phyloP scores from a whole-genome alignment of 2,888 invertebrate genomes.

The Coleophora deauratella region DNA sequence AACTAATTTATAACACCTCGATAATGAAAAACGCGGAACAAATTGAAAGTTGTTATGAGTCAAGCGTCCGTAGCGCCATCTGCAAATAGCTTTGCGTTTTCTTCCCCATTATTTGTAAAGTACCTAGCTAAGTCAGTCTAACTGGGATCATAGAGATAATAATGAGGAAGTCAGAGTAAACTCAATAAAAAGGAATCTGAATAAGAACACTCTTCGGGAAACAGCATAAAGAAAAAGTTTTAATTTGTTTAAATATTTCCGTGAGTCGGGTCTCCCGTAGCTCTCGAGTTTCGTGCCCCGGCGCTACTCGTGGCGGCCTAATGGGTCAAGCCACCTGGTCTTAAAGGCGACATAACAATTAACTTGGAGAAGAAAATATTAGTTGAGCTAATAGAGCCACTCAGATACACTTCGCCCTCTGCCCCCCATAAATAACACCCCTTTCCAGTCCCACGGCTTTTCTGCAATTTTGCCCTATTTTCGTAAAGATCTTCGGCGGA shows the following conservation, averaged over 20 bases:
- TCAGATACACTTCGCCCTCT: slow-evolving; percentile 60
- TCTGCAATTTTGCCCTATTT: slow-evolving; percentile 63
- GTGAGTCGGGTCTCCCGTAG: slow-evolving; percentile 40
- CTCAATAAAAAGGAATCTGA: slow-evolving; percentile 51
- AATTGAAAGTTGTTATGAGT: too few relatives aligned
- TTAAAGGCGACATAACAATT: slow-evolving; percentile 71
- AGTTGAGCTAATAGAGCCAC: slow-evolving; percentile 66
- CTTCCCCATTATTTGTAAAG: too few relatives aligned
- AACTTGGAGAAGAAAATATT: slow-evolving; percentile 69
- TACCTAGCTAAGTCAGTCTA: too few relatives aligned
- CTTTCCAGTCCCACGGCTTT: slow-evolving; percentile 36
- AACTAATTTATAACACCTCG: too few relatives aligned
- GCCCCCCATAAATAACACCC: slow-evolving; percentile 66
- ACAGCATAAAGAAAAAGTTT: slow-evolving; percentile 63
- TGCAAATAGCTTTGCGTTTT: too few relatives aligned
- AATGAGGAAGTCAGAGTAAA: slow-evolving; percentile 31
- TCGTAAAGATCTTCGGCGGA: slow-evolving; percentile 54
- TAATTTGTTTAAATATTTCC: slow-evolving; percentile 72
- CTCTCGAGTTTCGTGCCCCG: slow-evolving; percentile 53
- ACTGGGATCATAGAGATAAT: background rate
- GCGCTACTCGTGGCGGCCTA: slow-evolving; percentile 57
- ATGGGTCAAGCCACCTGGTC: slow-evolving; percentile 68
- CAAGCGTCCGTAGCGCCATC: too few relatives aligned
- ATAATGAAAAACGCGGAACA: too few relatives aligned
- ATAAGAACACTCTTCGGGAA: slow-evolving; percentile 47